Base-by-base conservation (phyloP, 2,113 vertebrate species). In the Alethe diademata region DNA sequence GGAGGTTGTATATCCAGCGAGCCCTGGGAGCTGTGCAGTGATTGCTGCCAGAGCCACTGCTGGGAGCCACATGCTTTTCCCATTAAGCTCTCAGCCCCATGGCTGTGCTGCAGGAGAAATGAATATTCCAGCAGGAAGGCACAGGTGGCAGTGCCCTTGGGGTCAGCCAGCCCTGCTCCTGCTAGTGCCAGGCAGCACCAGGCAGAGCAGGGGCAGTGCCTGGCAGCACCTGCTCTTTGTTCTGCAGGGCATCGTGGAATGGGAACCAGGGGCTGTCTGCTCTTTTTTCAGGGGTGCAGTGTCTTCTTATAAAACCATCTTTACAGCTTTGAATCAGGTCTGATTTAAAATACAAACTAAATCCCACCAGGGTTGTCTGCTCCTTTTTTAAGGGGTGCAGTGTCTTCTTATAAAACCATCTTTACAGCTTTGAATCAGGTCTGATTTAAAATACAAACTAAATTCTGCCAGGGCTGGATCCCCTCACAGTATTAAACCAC, bases 41-140 rank as follows among this genome's bases (percentile, higher is more conserved):
- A 28, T 42, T 20, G 57, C 88, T 94, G 91, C 89, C 92, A 92
- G 92, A 67, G 56, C 36, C 35, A 3, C 17, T 40, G 65, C 84
- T 78, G 88, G 89, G 78, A 96, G 23, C 72, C 86, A 67, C 81
- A 53, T 48, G 87, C 60, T 88, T 88, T 90, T 73, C 62, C 75
- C 87, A 67, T 85, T 24, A 48, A 92, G 66, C 89, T 81, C 66
- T 81, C 78, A 75, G 74, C 75, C 78, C 86, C 86, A 73, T 4
- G 71, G 74, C 90, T 35, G 1, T 31, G 60, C 81, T 96, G 82
- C 23, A 70, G 61, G 57, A 82, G 70, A 80, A 16, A 57, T 17
- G 86, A 61, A 53, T 42, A 48, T 36, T 38, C 76, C 89, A 95
- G 78, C 74, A 78, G 8, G 20, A 47, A 57, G 86, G 85, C 86